Conservation (phyloP, 2,113 vertebrate species). For the Pyxicephalus adspersus region DNA sequence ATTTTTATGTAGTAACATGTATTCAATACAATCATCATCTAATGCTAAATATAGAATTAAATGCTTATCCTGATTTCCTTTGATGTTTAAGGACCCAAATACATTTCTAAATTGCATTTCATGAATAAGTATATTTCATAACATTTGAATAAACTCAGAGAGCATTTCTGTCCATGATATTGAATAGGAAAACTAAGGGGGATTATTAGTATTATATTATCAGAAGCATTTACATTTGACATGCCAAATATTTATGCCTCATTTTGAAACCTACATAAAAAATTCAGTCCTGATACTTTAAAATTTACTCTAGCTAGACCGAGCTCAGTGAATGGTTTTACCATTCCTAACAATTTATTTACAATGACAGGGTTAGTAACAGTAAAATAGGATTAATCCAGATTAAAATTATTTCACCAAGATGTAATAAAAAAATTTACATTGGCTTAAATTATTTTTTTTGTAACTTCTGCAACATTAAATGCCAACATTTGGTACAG, state of each 20-base stretch:
- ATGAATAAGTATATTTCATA: slow-evolving; percentile 19
- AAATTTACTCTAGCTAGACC: neutral
- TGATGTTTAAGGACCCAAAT: slow-evolving; percentile 11
- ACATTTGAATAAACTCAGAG: slow-evolving; percentile 27
- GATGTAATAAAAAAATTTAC: too few relatives aligned
- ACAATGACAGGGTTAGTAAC: too few relatives aligned
- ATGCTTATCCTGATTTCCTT: neutral
- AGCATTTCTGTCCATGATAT: neutral
- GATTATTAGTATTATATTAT: slow-evolving; percentile 29
- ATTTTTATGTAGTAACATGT: too few relatives aligned
- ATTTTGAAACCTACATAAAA: slow-evolving; percentile 22
- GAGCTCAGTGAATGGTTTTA: too few relatives aligned
- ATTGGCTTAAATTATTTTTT: too few relatives aligned
- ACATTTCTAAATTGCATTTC: slow-evolving; percentile 1
- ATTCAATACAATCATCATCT: too few relatives aligned
- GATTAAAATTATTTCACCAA: too few relatives aligned
- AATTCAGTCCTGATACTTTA: neutral
- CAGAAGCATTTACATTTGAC: slow-evolving; percentile 13
- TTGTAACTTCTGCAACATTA: too few relatives aligned
- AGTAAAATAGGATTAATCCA: too few relatives aligned
- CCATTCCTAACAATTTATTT: too few relatives aligned
- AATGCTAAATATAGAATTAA: neutral
- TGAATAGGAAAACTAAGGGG: slow-evolving; percentile 13
- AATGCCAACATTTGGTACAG: too few relatives aligned
- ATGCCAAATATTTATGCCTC: slow-evolving; percentile 20